These are phyloP conservation scores for Myrmecophaga tridactyla DNA, from an alignment of 2,113 vertebrate species.

Conservation along the genomic window DNA sequence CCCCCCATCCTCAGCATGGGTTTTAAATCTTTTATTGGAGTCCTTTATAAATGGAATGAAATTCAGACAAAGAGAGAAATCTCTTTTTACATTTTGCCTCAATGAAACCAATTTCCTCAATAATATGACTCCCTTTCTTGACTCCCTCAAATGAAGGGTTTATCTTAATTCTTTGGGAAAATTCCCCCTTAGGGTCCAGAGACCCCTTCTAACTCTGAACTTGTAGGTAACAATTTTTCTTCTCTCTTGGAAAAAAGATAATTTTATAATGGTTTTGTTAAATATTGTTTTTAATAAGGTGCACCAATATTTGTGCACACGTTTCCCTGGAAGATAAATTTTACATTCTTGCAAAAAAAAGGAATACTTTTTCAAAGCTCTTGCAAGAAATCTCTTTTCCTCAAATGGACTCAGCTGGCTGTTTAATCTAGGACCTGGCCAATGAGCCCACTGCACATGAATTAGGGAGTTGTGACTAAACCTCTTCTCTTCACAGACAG, in stretches of 20 bases:
- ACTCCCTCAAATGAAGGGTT: not conserved
- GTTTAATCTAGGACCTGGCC: not conserved
- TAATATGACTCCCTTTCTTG: not conserved
- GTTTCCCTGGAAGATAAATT: not conserved
- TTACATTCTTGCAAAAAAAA: not conserved
- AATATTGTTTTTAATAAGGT: slow-evolving; percentile 15
- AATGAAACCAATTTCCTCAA: not conserved
- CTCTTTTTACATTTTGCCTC: not conserved
- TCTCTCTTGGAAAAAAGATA: not conserved
- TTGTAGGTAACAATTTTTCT: not conserved
- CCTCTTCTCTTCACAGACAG: not conserved
- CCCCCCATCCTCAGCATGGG: too few species aligned
- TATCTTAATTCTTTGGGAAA: not conserved
- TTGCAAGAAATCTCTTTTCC: not conserved
- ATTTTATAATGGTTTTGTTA: not conserved
- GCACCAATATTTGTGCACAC: not conserved
- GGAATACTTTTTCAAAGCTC: not conserved
- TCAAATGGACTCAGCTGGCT: not conserved
- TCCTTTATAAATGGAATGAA: too few species aligned
- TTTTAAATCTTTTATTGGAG: too few species aligned
- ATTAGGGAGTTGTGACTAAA: not conserved
- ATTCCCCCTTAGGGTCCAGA: not conserved
- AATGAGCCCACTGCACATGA: not conserved
- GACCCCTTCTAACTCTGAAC: not conserved
- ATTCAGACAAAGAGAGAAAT: too few species aligned